Evolutionary conservation across 1,140 invertebrate species (phyloP).

Genomic region (Drosophila lini): DNA sequence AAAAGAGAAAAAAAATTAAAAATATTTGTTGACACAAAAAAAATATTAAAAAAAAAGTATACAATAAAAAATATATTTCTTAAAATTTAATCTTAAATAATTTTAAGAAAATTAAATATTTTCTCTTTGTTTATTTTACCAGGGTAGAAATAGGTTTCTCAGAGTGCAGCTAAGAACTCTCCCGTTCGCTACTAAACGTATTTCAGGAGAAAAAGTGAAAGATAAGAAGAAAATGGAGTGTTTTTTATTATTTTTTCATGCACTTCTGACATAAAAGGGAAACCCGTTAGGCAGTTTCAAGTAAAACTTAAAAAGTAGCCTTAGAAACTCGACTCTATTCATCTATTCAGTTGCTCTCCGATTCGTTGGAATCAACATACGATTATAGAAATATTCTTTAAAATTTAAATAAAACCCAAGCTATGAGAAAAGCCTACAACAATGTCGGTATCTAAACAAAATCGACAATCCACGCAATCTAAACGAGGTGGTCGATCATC

Average conservation of each 20-base stretch:
- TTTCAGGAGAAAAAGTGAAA: too few relatives aligned
- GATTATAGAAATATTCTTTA: neutral
- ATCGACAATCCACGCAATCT: neutral
- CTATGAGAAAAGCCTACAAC: neutral
- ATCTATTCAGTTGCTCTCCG: neutral
- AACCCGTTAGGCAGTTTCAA: neutral
- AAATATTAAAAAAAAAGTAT: constrained; percentile 4
- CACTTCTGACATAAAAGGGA: neutral
- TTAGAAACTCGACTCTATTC: neutral
- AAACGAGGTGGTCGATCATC: too few relatives aligned
- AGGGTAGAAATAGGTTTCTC: too few relatives aligned
- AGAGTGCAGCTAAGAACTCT: too few relatives aligned
- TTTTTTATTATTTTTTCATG: too few relatives aligned
- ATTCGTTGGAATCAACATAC: neutral
- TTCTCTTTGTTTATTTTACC: too few relatives aligned
- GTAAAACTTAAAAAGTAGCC: constrained; percentile 4
- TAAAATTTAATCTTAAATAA: too few relatives aligned
- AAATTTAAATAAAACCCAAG: neutral
- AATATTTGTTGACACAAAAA: constrained; percentile 22
- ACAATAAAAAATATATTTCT: neutral
- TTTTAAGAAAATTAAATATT: too few relatives aligned
- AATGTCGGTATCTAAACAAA: constrained; percentile 1
- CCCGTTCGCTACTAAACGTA: too few relatives aligned
- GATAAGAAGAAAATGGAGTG: too few relatives aligned
- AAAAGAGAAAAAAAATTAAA: constrained; percentile 21